Percentiles rank a stretch among this genome's conserved stretches.
Evolutionary conservation across 1,140 invertebrate genomes (phyloP).

Genomic region (Calephelis nemesis): DNA sequence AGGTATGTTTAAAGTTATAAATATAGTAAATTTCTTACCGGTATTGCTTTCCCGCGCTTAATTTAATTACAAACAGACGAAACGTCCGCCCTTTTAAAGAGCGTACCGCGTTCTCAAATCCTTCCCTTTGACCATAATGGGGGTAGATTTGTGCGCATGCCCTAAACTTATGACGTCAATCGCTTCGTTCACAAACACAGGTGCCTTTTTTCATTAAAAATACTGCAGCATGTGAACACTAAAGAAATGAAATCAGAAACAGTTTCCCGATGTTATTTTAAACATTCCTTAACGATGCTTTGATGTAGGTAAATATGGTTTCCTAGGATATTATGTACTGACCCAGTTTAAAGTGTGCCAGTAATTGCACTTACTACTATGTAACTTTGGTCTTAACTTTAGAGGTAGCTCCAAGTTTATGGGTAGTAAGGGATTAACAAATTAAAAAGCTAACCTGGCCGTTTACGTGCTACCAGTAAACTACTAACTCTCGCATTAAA

Average conservation of each 20-base stretch:
- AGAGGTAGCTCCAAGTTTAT: background rate
- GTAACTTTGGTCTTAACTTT: background rate
- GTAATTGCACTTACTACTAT: constrained; percentile 18
- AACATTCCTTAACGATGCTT: background rate
- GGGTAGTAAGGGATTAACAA: no score
- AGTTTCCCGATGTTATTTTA: background rate
- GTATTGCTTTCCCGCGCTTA: constrained; percentile 52
- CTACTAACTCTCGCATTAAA: no score
- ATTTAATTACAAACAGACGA: background rate
- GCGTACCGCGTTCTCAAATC: constrained; percentile 48
- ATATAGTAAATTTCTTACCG: constrained; percentile 39
- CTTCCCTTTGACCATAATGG: constrained; percentile 34
- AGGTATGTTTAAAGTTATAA: constrained; percentile 4
- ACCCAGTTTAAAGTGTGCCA: constrained; percentile 29
- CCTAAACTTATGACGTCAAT: constrained; percentile 66
- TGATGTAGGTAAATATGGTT: constrained; percentile 5
- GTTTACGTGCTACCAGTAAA: no score
- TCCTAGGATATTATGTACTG: constrained; percentile 12
- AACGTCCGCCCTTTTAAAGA: constrained; percentile 39
- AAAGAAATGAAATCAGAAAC: constrained; percentile 15
- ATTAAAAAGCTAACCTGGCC: no score
- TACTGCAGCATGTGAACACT: constrained; percentile 37
- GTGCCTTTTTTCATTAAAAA: constrained; percentile 52
- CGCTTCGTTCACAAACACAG: constrained; percentile 68
- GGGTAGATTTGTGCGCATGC: constrained; percentile 43